phyloP scores from a whole-genome alignment of 2,797 vertebrate species.

The Poeciliopsis presidionis region DNA sequence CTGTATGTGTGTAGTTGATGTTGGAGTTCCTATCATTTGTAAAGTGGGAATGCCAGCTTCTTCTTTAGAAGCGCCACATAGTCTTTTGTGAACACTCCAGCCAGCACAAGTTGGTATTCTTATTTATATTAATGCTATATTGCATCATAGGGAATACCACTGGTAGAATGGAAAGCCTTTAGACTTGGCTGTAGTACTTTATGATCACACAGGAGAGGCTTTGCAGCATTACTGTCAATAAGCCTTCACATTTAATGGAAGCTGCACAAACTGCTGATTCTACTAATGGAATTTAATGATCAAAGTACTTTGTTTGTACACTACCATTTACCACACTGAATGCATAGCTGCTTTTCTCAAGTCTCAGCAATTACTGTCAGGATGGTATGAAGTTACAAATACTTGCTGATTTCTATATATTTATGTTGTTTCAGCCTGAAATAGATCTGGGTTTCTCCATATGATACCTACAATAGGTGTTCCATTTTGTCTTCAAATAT shows the following conservation, averaged over 20 bases:
- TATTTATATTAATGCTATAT: slow-evolving; percentile 61
- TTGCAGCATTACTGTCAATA: slow-evolving; percentile 21
- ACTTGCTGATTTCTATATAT: slow-evolving; percentile 1
- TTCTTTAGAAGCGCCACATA: slow-evolving; percentile 53
- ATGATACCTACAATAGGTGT: not conserved
- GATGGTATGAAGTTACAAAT: not conserved
- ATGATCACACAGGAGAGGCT: slow-evolving; percentile 17
- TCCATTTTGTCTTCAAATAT: not conserved
- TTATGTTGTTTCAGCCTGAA: not conserved
- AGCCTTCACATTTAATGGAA: slow-evolving; percentile 45
- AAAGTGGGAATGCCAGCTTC: slow-evolving; percentile 52
- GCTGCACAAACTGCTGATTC: slow-evolving; percentile 36
- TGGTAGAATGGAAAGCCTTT: slow-evolving; percentile 40
- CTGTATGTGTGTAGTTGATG: not conserved
- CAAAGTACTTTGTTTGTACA: slow-evolving; percentile 6
- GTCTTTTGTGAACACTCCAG: slow-evolving; percentile 70
- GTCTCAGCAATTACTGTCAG: not conserved
- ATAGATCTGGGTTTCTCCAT: too few species aligned
- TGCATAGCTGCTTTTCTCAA: not conserved
- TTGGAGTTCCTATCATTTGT: slow-evolving; percentile 33
- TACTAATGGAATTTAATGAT: slow-evolving; percentile 48
- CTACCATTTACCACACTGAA: slow-evolving; percentile 1
- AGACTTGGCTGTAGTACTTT: slow-evolving; percentile 28
- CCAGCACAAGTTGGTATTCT: slow-evolving; percentile 61
- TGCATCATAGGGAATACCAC: slow-evolving; percentile 50